Conservation (phyloP, 2,888 invertebrate genomes). For the Ferdinandea cuprea region DNA sequence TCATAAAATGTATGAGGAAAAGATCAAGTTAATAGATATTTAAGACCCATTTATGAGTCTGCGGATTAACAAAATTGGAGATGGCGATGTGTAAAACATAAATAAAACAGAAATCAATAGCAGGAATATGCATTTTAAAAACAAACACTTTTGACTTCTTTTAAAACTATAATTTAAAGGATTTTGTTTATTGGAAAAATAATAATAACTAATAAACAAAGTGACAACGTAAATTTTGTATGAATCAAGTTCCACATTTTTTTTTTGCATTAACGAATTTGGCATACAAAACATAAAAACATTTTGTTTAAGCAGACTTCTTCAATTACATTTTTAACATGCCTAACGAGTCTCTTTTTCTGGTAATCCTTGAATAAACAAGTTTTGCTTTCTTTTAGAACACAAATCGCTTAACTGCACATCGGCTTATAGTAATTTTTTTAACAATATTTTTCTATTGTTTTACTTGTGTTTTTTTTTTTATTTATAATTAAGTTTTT, state of each 20-base stretch:
- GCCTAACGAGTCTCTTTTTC: no score
- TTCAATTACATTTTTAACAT: no score
- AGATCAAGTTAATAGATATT: no score
- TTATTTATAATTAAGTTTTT: slow-evolving; percentile 32
- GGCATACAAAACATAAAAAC: neutral
- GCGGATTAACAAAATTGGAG: no score
- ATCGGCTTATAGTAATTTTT: slow-evolving; percentile 6
- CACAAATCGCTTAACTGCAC: slow-evolving; percentile 5
- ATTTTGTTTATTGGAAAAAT: slow-evolving; percentile 32
- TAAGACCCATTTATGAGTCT: no score
- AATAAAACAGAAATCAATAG: neutral
- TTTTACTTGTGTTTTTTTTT: slow-evolving; percentile 27
- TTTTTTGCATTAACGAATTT: slow-evolving; percentile 28
- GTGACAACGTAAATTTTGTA: slow-evolving; percentile 21
- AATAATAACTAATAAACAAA: slow-evolving; percentile 36
- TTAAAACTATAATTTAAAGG: slow-evolving; percentile 65
- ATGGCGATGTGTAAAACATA: no score
- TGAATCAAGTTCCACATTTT: neutral
- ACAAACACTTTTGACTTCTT: slow-evolving; percentile 1
- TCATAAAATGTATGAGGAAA: no score
- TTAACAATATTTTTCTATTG: slow-evolving; percentile 30
- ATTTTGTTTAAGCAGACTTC: no score
- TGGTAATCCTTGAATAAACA: no score
- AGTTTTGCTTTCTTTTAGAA: slow-evolving; percentile 3
- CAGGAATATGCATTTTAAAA: neutral